Base-by-base conservation (phyloP, 2,797 vertebrate species). In the Peromyscus eremicus region DNA sequence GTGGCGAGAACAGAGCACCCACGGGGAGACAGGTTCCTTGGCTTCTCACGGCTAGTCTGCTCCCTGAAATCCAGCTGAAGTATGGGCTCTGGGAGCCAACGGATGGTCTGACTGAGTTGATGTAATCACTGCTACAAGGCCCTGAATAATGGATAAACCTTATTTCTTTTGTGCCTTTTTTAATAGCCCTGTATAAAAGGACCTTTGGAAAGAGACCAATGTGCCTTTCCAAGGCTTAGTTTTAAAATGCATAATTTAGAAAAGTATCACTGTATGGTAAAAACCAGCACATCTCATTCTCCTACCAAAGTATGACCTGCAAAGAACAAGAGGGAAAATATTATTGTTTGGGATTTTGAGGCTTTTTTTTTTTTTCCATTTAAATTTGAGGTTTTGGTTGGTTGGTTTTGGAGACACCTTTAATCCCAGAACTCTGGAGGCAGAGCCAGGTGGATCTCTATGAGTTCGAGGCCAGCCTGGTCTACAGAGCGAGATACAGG, bases 111-210 rank as follows among this genome's bases (percentile, higher is more conserved):
- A 75, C 76, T 68, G 57, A 88, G 71, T 76, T 97, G 77, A 93
- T 85, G 93, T 94, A 96, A 97, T 97, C 96, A 97, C 77, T 92
- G 76, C 73, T 93, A 91, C 57, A 19, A 91, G 12, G 5, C 60
- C 94, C 95, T 93, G 95, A 95, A 98, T 97, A 97, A 98, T 98
- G 73, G 96, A 98, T 97, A 89, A 97, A 95, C 1, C 3, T 80
- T 94, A 92, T 96, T 96, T 97, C 91, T 88, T 96, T 94, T 92
- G 92, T 94, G 91, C 83, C 76, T 87, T 91, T 95, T 96, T 94
- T 86, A 97, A 97, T 90, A 96, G 84, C 32, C 70, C 68, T 94
- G 94, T 96, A 95, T 86, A 96, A 95, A 93, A 95, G 80, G 46
- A 86, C 79, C 66, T 13, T 62, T 97, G 97, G 92, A 94, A 96